phyloP scores from a whole-genome alignment of 2,797 vertebrate genomes.

The Echiichthys vipera region DNA sequence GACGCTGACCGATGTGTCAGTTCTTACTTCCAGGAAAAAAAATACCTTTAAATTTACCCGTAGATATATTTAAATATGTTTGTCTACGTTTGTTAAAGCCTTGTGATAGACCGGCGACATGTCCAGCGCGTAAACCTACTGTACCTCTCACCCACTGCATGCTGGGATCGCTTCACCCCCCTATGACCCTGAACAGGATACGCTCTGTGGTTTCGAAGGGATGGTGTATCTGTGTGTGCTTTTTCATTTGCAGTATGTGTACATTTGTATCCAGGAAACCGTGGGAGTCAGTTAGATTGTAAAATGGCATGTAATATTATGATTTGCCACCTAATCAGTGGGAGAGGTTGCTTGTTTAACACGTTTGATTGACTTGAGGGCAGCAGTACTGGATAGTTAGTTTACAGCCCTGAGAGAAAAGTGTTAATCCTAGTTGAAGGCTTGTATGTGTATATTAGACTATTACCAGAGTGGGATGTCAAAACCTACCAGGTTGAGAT shows the following conservation, averaged over 20 bases:
- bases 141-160: neutral
- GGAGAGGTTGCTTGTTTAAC: slow-evolving; percentile 16
- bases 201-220: neutral
- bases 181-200: neutral
- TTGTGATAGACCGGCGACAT: neutral
- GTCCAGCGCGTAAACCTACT: neutral
- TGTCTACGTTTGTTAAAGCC: neutral
- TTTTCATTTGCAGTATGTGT: neutral
- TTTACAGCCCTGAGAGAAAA: slow-evolving; percentile 10
- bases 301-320: slow-evolving; percentile 5
- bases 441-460: slow-evolving; percentile 31
- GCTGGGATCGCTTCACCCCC: neutral
- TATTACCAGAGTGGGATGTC: slow-evolving; percentile 41
- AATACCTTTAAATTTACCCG: too few species aligned
- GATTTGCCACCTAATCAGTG: slow-evolving; percentile 22
- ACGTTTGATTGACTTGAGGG: neutral
- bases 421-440: slow-evolving; percentile 43
- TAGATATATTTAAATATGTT: too few species aligned
- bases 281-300: slow-evolving; percentile 5
- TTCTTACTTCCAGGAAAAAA: neutral
- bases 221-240: neutral
- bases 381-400: neutral
- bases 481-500: slow-evolving; percentile 57
- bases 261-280: slow-evolving; percentile 21
- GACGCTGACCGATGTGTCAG: neutral